Base-by-base conservation (phyloP, 2,113 vertebrate genomes). In the Seriola quinqueradiata region DNA sequence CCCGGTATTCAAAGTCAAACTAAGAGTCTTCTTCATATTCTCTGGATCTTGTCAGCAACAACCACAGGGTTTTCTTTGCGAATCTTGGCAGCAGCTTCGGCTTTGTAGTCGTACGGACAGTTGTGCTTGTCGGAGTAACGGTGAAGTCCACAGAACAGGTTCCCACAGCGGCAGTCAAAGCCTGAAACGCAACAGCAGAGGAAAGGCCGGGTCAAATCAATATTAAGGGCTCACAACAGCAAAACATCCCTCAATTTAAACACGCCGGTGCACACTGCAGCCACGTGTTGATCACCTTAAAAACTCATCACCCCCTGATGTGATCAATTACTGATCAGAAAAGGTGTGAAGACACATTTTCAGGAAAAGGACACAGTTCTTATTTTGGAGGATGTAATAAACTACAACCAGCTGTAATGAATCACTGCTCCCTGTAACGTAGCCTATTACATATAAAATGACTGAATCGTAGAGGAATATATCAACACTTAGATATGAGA, bases 31-130 rank as follows among this genome's bases (percentile, higher is more conserved):
- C 90, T 58, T 94, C 96, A 97, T 96, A 97, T 96, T 95, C 97
- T 97, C 95, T 97, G 97, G 90, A 97, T 97, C 94, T 97, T 97
- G 84, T 97, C 97, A 0, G 97, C 97, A 0, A 97, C 94, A 1
- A 96, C 93, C 9, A 97, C 93, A 0, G 97, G 97, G 89, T 97
- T 97, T 82, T 97, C 97, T 90, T 97, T 97, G 23, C 97, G 96
- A 70, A 97, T 97, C 87, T 96, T 97, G 90, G 96, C 96, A 0
- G 96, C 96, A 0, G 96, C 97, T 78, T 97, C 97, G 0, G 96
- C 93, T 94, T 95, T 96, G 94, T 97, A 97, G 91, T 97, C 96
- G 2, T 96, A 97, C 19, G 96, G 96, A 79, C 96, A 97, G 92
- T 93, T 94, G 75, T 97, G 97, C 90, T 97, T 95, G 83, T 97